Evolutionary conservation across 1,140 invertebrate species (phyloP), one percentile per base, ranked within the genome.

Genomic region (Drosophila biarmipes): DNA sequence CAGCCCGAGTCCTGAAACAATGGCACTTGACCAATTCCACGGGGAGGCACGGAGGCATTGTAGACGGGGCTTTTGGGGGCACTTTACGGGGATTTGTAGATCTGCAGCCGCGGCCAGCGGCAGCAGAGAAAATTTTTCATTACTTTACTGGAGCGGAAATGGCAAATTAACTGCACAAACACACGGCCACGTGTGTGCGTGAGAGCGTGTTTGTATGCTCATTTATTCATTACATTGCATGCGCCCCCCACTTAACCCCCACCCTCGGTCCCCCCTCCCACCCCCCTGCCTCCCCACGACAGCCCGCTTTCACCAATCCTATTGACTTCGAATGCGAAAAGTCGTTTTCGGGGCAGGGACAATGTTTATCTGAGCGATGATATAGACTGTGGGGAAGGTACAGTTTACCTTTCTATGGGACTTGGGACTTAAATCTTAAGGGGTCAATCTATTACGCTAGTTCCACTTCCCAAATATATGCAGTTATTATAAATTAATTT

Each of bases 81-180:
- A 62, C 48, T 61, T 77, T 49, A 29, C 29, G 24, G 66, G 66
- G 54, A 72, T 71, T 72, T 71, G 54, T 71, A 59, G 38, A 27
- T 57, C 49, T 29, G 45, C 27, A 27, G 52, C 12, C 43, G 43
- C 21, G 48, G 8, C 31, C 24, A 40, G 6, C 21, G 6, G 4
- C 8, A 5, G 21, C 21, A 40, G 53, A 73, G 54, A 75, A 68
- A 73, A 74, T 67, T 89, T 82, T 89, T 89, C 84, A 87, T 89
- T 90, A 89, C 79, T 89, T 89, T 71, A 80, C 84, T 89, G 46
- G 73, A 78, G 84, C 84, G 84, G 84, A 89, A 89, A 89, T 89
- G 84, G 79, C 84, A 89, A 89, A 89, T 89, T 89, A 89, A 89
- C 79, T 87, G 84, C 84, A 84, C 84, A 87, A 87, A 87, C 77